Evolutionary conservation across 2,113 vertebrate species (phyloP).

Genomic region (Stegastes partitus): DNA sequence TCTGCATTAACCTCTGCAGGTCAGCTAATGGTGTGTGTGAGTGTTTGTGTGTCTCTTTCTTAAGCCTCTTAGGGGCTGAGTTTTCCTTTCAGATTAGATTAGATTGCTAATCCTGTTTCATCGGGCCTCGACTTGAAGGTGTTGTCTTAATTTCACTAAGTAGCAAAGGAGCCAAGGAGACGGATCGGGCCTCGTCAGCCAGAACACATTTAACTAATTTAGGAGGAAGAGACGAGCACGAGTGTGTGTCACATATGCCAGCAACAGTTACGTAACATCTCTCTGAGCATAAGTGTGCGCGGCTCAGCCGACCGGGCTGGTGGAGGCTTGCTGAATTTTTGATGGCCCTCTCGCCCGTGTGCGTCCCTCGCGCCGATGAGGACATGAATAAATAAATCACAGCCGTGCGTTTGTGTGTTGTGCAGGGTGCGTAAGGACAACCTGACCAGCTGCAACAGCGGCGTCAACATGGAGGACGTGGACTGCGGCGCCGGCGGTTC

Average conservation of each 20-base stretch:
- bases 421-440: slow-evolving; percentile 94
- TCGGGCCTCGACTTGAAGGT: slow-evolving; percentile 40
- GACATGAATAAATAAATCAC: slow-evolving; percentile 55
- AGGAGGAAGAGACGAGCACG: slow-evolving; percentile 8
- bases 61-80: slow-evolving; percentile 51
- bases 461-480: slow-evolving; percentile 88
- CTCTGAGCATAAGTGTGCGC: not conserved
- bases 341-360: slow-evolving; percentile 30
- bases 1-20: slow-evolving; percentile 49
- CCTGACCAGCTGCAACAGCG: slow-evolving; percentile 87
- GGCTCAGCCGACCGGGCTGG: slow-evolving; percentile 36
- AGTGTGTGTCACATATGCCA: slow-evolving; percentile 44
- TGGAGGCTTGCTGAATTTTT: slow-evolving; percentile 51
- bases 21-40: slow-evolving; percentile 38
- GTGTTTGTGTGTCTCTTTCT: slow-evolving; percentile 2
- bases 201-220: slow-evolving; percentile 51
- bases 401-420: slow-evolving; percentile 30
- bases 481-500: slow-evolving; percentile 85
- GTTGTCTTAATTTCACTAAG: slow-evolving; percentile 65
- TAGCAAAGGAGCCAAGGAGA: slow-evolving; percentile 43
- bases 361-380: slow-evolving; percentile 27
- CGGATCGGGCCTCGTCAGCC: slow-evolving; percentile 4
- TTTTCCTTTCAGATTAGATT: slow-evolving; percentile 68
- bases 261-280: slow-evolving; percentile 50
- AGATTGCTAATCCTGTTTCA: slow-evolving; percentile 62